phyloP scores from a whole-genome alignment of 1,140 invertebrate genomes.

The Sinonovacula constricta region DNA sequence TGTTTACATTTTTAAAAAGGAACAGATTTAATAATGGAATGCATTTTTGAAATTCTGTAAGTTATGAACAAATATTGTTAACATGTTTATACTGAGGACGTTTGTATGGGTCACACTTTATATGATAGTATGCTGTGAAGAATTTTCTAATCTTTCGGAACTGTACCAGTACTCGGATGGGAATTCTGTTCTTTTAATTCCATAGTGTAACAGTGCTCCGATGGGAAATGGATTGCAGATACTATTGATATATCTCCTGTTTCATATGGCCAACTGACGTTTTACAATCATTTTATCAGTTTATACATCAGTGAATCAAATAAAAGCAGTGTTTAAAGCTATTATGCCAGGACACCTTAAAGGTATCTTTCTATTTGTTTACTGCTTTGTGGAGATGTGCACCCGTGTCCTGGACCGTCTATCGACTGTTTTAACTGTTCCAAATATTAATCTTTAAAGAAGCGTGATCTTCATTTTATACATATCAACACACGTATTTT shows the following conservation, averaged over 20 bases:
- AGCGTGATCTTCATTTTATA: constrained; percentile 2
- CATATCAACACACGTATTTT: constrained; percentile 10
- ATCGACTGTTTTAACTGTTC: constrained; percentile 10
- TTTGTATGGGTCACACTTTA: constrained; percentile 1
- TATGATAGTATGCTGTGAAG: constrained; percentile 9
- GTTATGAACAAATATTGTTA: neutral
- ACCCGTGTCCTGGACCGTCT: too few species aligned
- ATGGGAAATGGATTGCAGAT: constrained; percentile 8
- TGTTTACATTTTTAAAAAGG: too few species aligned
- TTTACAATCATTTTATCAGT: too few species aligned
- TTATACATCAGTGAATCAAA: too few species aligned
- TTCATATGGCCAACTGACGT: too few species aligned
- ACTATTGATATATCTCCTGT: too few species aligned
- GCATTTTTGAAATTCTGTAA: neutral
- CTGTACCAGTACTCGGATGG: constrained; percentile 11
- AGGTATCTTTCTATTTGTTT: too few species aligned
- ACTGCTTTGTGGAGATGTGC: too few species aligned
- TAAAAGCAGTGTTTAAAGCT: too few species aligned
- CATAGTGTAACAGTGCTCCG: constrained; percentile 5
- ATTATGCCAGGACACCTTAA: too few species aligned
- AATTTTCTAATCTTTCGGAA: constrained; percentile 15
- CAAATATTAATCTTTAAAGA: too few species aligned
- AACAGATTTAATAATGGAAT: neutral
- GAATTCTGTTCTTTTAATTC: constrained; percentile 11
- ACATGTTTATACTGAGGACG: constrained; percentile 1